Evolutionary conservation across 2,797 vertebrate species (phyloP), one percentile per base, ranked within the genome.

Genomic region (Typhlichthys eigenmanni): DNA sequence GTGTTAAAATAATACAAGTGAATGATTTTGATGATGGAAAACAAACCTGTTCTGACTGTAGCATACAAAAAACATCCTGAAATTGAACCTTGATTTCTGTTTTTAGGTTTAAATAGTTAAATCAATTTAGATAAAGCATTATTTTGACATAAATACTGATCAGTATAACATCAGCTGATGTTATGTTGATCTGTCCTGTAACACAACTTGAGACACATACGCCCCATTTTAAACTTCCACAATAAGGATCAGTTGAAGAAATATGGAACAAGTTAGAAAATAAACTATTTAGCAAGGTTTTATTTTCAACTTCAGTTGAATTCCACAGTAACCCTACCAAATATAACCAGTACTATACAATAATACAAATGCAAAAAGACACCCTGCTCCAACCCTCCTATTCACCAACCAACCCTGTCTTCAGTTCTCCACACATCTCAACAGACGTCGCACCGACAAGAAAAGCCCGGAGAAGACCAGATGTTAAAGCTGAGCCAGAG

Each of bases 381-480:
- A 43, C 7, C 10, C 38, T 43, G 38, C 38, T 8, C 1, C 52
- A 63, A 17, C 47, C 13, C 45, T 51, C 49, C 57, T 64, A 64
- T 68, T 19, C 71, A 0, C 58, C 58, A 0, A 55, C 57, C 24
- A 13, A 60, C 0, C 64, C 80, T 0, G 76, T 13, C 51, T 13
- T 14, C 34, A 34, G 13, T 17, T 49, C 51, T n/a, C n/a, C 48
- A 45, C 81, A 92, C 48, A 76, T 13, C 52, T 77, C 89, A 9
- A 66, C 78, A 0, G 92, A 94, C 2, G 80, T 92, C 12, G 86
- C 89, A 12, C 84, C 93, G 13, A 87, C 91, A 13, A 84, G 87
- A 69, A 91, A 92, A 83, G 94, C 94, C 73, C 90, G 95, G 58
- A 96, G 92, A 83, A 95, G 95, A 80, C 94, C 95, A 1, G 96